Conservation (phyloP, 2,888 invertebrate genomes). For the Brachyptera risi region DNA sequence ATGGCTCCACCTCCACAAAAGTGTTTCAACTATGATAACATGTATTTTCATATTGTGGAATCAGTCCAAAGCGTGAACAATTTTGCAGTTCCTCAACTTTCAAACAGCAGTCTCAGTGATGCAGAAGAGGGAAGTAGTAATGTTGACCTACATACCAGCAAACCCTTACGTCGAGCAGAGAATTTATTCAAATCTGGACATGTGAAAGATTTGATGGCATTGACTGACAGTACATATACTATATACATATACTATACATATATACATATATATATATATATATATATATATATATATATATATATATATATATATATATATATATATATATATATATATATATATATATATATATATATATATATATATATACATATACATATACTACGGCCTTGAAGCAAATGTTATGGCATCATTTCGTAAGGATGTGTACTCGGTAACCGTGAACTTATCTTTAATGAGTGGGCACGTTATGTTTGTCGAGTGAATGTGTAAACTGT, state of each 20-base stretch:
- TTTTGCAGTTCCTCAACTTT: too few species aligned
- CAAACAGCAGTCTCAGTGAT: neutral
- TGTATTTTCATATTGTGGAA: neutral
- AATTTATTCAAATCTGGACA: neutral
- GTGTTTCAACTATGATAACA: neutral
- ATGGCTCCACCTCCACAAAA: neutral
- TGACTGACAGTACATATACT: neutral
- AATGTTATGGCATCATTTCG: neutral
- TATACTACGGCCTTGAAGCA: neutral
- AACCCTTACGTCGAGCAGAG: neutral
- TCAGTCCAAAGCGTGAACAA: neutral
- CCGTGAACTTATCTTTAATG: neutral
- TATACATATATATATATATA: too few species aligned
- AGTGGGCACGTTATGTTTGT: neutral
- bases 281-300: too few species aligned
- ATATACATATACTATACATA: too few species aligned
- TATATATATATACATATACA: too few species aligned
- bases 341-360: too few species aligned
- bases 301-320: too few species aligned
- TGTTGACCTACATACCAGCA: neutral
- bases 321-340: too few species aligned
- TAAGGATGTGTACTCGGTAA: neutral
- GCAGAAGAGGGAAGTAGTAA: neutral
- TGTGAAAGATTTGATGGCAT: neutral
- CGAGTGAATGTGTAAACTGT: neutral